phyloP scores from a whole-genome alignment of 2,113 vertebrate species.

The Urocitellus parryii region DNA sequence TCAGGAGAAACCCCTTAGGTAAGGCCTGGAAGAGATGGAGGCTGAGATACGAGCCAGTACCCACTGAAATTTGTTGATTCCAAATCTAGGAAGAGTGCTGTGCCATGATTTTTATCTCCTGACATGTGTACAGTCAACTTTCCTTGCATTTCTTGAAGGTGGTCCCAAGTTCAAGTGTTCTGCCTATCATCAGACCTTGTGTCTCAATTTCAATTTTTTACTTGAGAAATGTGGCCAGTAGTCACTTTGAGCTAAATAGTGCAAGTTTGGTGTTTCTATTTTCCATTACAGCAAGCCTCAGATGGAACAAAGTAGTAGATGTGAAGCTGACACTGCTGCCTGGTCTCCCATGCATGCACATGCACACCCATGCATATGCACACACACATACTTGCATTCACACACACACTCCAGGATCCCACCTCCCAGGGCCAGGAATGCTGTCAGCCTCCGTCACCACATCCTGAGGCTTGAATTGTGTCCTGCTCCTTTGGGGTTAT shows the following conservation, averaged over 20 bases:
- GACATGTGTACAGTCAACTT: neutral
- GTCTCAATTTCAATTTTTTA: neutral
- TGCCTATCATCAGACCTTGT: rapidly evolving
- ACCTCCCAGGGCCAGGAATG: neutral
- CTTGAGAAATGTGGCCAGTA: neutral
- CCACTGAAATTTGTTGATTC: neutral
- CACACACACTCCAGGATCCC: neutral
- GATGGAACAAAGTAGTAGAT: too few species aligned
- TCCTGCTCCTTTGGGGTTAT: neutral
- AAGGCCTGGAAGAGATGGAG: neutral
- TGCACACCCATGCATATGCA: rapidly evolving
- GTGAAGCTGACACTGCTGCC: neutral
- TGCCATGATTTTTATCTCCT: neutral
- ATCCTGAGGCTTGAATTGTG: too few species aligned
- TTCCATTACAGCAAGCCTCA: neutral
- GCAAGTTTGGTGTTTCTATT: neutral
- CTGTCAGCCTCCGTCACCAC: neutral
- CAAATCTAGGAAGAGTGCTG: too few species aligned
- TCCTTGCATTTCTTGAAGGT: neutral
- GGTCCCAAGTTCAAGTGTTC: neutral
- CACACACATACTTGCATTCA: too few species aligned
- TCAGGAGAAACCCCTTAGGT: neutral
- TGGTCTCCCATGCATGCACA: neutral
- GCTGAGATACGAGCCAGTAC: neutral
- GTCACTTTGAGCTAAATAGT: neutral